Percentiles rank a stretch among this genome's conserved stretches.
phyloP scores from a whole-genome alignment of 2,888 invertebrate genomes.

The Matsumyia berberina region DNA sequence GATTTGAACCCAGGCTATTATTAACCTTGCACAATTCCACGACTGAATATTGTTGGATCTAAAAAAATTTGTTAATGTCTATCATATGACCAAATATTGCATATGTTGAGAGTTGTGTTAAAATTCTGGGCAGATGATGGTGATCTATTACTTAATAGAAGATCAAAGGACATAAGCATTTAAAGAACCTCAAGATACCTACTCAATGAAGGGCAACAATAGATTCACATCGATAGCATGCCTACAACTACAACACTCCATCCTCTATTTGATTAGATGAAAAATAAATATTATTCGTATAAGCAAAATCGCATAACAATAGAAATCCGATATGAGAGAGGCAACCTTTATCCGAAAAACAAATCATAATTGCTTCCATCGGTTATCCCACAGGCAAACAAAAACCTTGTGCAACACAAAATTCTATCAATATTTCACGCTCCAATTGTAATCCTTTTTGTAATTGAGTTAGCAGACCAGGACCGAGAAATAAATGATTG shows the following conservation, averaged over 20 bases:
- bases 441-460: conserved; percentile 72
- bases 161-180: no score
- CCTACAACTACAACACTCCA: background rate
- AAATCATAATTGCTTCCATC: conserved; percentile 25
- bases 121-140: no score
- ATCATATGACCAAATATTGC: no score
- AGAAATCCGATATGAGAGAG: conserved; percentile 49
- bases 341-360: conserved; percentile 4
- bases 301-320: background rate
- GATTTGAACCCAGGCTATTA: no score
- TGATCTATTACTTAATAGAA: no score
- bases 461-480: conserved; percentile 40
- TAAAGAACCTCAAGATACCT: no score
- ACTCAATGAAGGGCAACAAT: no score
- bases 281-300: conserved; percentile 10
- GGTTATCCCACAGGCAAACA: conserved; percentile 36
- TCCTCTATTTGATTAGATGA: background rate
- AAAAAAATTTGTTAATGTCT: no score
- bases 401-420: conserved; percentile 28
- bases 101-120: no score
- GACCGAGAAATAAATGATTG: conserved; percentile 56
- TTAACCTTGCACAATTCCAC: no score
- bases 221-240: no score
- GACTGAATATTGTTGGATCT: no score
- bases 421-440: conserved; percentile 71